Conservation (phyloP, 2,113 vertebrate species). For the Triplophysa tibetana region DNA sequence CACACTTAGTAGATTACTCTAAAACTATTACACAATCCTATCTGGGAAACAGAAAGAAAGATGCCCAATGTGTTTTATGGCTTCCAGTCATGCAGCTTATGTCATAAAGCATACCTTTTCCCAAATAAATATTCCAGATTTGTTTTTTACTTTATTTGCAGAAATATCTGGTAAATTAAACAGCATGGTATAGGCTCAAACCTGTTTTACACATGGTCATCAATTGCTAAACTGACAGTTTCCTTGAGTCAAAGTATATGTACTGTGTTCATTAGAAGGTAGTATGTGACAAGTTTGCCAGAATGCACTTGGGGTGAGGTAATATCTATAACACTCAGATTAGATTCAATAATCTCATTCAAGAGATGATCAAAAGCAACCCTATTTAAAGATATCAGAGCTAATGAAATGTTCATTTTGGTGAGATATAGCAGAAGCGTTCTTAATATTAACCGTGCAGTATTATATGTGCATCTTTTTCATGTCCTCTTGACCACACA, state of each 20-base stretch:
- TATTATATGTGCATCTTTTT: conserved; percentile 18
- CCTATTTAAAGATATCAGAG: background rate
- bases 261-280: too few species aligned
- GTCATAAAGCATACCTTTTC: background rate
- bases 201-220: background rate
- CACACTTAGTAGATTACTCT: conserved; percentile 51
- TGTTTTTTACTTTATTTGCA: background rate
- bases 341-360: background rate
- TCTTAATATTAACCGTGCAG: background rate
- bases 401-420: background rate
- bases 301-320: background rate
- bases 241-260: background rate
- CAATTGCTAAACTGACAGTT: background rate
- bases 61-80: conserved; percentile 17
- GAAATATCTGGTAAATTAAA: background rate
- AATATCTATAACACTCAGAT: background rate
- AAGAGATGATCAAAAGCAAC: background rate
- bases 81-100: conserved; percentile 33
- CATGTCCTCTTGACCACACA: conserved; percentile 51
- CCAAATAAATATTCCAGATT: background rate
- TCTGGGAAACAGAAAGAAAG: conserved; percentile 22
- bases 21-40: conserved; percentile 45
- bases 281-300: background rate
- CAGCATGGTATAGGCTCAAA: background rate
- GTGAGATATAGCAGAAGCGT: conserved; percentile 17